Evolutionary conservation across 92 coral and sea anemone species (phyloP).

Genomic region (Phymanthus crucifer): DNA sequence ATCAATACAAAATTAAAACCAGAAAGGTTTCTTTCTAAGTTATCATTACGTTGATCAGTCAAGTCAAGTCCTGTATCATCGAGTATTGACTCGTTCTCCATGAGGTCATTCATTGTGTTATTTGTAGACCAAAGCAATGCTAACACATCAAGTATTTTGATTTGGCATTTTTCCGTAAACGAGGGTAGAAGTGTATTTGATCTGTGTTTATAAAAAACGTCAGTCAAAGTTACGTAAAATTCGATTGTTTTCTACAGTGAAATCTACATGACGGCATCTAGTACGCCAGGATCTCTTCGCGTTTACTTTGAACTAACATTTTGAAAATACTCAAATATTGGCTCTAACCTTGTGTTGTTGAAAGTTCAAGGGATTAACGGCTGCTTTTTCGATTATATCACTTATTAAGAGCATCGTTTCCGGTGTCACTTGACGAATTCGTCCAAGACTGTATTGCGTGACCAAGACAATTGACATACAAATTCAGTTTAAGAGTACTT

Average conservation of each 20-base stretch:
- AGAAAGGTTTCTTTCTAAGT: conserved; percentile 49
- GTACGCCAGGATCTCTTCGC: not conserved
- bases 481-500: too few species aligned
- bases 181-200: not conserved
- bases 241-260: not conserved
- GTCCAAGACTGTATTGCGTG: not conserved
- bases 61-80: conserved; percentile 17
- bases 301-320: not conserved
- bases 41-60: conserved; percentile 37
- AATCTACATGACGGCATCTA: not conserved
- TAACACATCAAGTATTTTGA: conserved; percentile 61
- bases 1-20: conserved; percentile 56
- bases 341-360: not conserved
- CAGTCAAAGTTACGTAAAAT: not conserved
- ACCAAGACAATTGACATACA: not conserved
- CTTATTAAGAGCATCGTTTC: not conserved
- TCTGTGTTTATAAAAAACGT: not conserved
- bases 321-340: not conserved
- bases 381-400: not conserved
- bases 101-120: not conserved
- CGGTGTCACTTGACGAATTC: not conserved
- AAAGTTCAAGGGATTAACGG: not conserved
- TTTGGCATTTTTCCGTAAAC: conserved; percentile 47
- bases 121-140: conserved; percentile 34
- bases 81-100: conserved; percentile 7